Percentiles rank a stretch among this genome's conserved stretches.
Evolutionary conservation across 2,888 invertebrate species (phyloP).

Genomic region (Thymelicus sylvestris): DNA sequence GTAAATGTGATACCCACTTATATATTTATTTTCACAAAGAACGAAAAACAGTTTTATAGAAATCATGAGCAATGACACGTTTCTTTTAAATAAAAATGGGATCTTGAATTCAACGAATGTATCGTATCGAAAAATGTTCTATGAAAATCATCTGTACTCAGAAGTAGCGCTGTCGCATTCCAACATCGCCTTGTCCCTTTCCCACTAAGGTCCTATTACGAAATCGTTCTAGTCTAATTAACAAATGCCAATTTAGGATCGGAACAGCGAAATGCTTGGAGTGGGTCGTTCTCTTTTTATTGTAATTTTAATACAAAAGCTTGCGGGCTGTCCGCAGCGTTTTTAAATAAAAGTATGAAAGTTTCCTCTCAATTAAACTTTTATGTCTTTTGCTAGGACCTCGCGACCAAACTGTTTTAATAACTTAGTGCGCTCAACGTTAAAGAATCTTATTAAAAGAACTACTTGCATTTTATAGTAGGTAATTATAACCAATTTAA

Average conservation of each 20-base stretch:
- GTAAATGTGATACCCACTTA: no score
- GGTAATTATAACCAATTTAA: slow-evolving; percentile 8
- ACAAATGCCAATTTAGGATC: slow-evolving; percentile 46
- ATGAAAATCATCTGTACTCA: background rate
- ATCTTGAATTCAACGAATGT: background rate
- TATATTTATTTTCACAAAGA: no score
- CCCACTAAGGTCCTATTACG: slow-evolving; percentile 25
- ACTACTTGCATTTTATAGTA: background rate
- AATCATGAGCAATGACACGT: background rate
- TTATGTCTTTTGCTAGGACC: slow-evolving; percentile 14
- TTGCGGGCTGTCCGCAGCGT: slow-evolving; percentile 18
- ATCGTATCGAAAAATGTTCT: background rate
- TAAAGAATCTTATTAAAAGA: slow-evolving; percentile 12
- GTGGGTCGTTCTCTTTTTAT: slow-evolving; percentile 22
- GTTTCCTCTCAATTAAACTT: slow-evolving; percentile 26
- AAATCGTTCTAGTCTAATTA: slow-evolving; percentile 43
- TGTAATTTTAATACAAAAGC: slow-evolving; percentile 37
- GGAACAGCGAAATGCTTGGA: slow-evolving; percentile 37
- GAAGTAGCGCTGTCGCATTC: background rate
- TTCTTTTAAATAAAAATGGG: slow-evolving; percentile 7
- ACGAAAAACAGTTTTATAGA: no score
- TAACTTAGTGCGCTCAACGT: slow-evolving; percentile 5
- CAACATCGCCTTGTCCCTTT: background rate
- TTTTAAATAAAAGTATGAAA: slow-evolving; percentile 30
- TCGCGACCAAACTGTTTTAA: slow-evolving; percentile 5